phyloP scores from a whole-genome alignment of 1,140 invertebrate species.

The Chrysoperla carnea region DNA sequence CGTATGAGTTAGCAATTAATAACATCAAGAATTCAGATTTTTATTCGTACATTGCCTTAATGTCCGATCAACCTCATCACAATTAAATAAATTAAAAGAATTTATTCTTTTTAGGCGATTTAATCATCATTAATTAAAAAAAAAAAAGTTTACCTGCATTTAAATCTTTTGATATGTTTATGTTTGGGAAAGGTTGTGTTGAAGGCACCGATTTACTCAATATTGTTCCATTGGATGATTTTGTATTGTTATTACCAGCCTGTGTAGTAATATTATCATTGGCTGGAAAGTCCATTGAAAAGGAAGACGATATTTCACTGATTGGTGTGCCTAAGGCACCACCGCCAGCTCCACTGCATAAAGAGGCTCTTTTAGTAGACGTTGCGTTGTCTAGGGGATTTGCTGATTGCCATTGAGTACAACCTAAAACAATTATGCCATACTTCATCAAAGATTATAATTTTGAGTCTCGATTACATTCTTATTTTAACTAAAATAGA shows the following conservation, averaged over 20 bases:
- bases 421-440: not conserved
- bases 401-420: not conserved
- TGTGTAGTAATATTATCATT: not conserved
- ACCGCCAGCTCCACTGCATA: no score
- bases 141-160: conserved; percentile 15
- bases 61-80: no score
- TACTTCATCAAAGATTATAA: no score
- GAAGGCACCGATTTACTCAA: not conserved
- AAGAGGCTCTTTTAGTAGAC: no score
- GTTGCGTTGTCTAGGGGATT: not conserved
- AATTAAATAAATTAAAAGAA: no score
- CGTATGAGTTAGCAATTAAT: no score
- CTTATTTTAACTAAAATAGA: no score
- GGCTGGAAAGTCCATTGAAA: not conserved
- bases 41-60: no score
- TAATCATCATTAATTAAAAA: no score
- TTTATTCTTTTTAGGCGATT: no score
- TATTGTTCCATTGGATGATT: not conserved
- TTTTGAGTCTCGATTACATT: no score
- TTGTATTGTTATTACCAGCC: not conserved
- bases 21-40: no score
- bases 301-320: not conserved
- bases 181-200: conserved; percentile 10
- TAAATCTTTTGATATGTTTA: conserved; percentile 14
- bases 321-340: not conserved